Evolutionary conservation across 2,888 invertebrate genomes (phyloP).

Genomic region (Balanococcus diminutus): DNA sequence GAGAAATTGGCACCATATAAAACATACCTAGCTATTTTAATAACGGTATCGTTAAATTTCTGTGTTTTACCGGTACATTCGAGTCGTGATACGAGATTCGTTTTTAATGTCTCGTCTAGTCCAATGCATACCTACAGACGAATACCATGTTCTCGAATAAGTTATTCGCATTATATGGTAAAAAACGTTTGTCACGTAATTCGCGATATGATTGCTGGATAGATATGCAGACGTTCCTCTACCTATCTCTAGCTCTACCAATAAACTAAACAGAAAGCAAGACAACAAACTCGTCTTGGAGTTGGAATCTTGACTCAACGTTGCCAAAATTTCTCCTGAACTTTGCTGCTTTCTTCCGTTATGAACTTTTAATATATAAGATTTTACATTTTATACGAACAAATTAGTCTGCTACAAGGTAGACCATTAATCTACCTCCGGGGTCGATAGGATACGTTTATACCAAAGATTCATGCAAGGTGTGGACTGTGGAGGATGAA

Average conservation of each 20-base stretch:
- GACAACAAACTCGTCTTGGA: neutral
- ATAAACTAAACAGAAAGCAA: neutral
- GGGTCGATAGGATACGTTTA: too few relatives aligned
- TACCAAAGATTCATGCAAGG: too few relatives aligned
- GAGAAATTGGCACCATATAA: too few relatives aligned
- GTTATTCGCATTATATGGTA: neutral
- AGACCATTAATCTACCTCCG: neutral
- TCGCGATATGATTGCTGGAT: neutral
- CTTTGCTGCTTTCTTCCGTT: neutral
- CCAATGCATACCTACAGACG: neutral
- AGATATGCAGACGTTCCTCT: neutral
- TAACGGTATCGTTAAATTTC: neutral
- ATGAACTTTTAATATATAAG: neutral
- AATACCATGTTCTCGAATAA: neutral
- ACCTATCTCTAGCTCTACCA: neutral
- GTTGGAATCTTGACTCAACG: neutral
- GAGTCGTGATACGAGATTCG: neutral
- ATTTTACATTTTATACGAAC: neutral
- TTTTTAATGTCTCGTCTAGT: neutral
- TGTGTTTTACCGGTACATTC: neutral
- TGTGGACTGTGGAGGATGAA: neutral
- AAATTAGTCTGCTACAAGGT: neutral
- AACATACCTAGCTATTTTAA: too few relatives aligned
- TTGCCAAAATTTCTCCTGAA: slow-evolving; percentile 17
- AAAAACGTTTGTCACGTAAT: slow-evolving; percentile 12